Evolutionary conservation across 2,113 vertebrate species (phyloP), one percentile per base, ranked within the genome.

Genomic region (Seriola rivoliana): DNA sequence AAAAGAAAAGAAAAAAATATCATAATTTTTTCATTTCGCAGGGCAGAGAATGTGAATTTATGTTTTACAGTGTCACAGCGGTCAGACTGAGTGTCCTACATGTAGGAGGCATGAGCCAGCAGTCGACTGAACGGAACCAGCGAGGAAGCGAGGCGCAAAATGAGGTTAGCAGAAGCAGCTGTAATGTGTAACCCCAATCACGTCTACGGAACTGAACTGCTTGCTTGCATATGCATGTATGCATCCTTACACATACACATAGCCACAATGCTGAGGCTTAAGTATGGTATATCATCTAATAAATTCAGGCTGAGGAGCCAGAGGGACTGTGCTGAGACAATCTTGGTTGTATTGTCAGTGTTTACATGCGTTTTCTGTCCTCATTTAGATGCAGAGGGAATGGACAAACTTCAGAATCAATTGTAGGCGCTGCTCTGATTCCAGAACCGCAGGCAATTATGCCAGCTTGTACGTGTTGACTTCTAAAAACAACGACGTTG

Each of bases 351-450:
- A 81, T 69, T 77, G 75, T 82, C 17, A 44, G 80, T 80, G 54
- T 84, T 87, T 80, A 67, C 66, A 84, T 80, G 65, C 14, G 1
- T 71, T 80, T 74, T 9, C 54, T 52, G 11, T 71, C 74, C 78
- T 88, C 72, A 82, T 90, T 85, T 52, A 60, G 66, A 91, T 82
- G 71, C 84, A 66, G 76, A 68, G 57, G 16, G 52, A 73, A 83
- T 70, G 65, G 78, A 86, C 88, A 85, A 85, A 89, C 82, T 89
- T 89, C 68, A 81, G 48, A 88, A 90, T 91, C 89, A 86, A 88
- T 87, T 81, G 73, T 16, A 62, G 57, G 52, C 19, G 9, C 68
- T 23, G 80, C 78, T 86, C 73, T 69, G 59, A 85, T 84, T 84
- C 81, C 69, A 80, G 83, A 80, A 75, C 78, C 83, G 50, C 29